Conservation (phyloP, 2,888 invertebrate species). For the Leuctra nigra region DNA sequence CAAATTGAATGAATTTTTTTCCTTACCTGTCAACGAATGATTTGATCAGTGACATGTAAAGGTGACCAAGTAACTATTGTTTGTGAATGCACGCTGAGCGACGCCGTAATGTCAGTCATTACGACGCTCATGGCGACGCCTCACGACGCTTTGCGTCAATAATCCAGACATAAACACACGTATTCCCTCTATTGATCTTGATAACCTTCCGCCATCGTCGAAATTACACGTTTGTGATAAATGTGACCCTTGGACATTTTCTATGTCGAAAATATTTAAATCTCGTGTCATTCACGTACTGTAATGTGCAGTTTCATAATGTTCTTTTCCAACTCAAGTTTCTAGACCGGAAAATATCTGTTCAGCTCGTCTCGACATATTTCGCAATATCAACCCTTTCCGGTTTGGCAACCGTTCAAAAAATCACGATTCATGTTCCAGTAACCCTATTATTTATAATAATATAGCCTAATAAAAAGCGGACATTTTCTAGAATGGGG, state of each 20-base stretch:
- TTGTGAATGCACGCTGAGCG: too few relatives aligned
- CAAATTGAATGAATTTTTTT: too few relatives aligned
- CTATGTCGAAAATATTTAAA: not conserved
- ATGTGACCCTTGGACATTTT: not conserved
- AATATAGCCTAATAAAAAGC: slow-evolving; percentile 3
- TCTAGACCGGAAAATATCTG: slow-evolving; percentile 18
- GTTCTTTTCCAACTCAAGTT: not conserved
- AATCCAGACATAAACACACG: too few relatives aligned
- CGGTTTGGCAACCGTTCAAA: slow-evolving; percentile 15
- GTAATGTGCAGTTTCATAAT: not conserved
- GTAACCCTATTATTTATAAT: slow-evolving; percentile 17
- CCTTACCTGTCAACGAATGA: too few relatives aligned
- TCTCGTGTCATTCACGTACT: not conserved
- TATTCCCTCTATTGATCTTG: not conserved
- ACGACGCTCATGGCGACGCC: not conserved
- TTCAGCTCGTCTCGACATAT: slow-evolving; percentile 10
- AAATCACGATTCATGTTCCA: slow-evolving; percentile 15
- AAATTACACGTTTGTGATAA: slow-evolving; percentile 1
- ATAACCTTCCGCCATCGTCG: not conserved
- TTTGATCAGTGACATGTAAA: too few relatives aligned
- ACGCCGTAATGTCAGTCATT: slow-evolving; percentile 1
- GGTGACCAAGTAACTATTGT: too few relatives aligned
- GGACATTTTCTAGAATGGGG: not conserved
- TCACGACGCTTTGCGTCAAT: too few relatives aligned
- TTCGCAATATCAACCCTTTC: slow-evolving; percentile 16